Evolutionary conservation across 1,140 invertebrate species (phyloP), one percentile per base, ranked within the genome.

Genomic region (Tachypleus tridentatus): DNA sequence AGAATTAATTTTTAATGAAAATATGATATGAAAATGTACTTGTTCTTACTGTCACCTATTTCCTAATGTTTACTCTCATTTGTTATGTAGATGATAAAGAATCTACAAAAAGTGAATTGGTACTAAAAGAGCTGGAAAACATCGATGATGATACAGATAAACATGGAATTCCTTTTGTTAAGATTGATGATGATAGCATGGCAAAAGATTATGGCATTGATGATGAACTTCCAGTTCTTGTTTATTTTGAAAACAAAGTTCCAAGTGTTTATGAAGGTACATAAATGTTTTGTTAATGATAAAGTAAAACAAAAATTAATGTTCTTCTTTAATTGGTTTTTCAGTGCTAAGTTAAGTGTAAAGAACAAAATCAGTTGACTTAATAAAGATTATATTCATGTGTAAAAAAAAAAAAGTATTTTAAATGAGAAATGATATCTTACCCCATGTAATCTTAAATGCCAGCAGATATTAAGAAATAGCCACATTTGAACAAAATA

Each of bases 71-170:
- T 7, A 54, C 53, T n/a, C n/a, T n/a, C 3, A 1, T 1, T 54
- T n/a, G 7, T n/a, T 54, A 54, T 65, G 5, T 60, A 74, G 77
- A 78, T 69, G 76, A 78, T 63, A 70, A 69, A 47, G 73, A 77
- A 53, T 70, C 73, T 51, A 66, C 63, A 49, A 67, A 72, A 49
- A 74, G 70, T 29, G 66, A 68, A 50, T 58, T 70, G 56, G 69
- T 76, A 11, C 67, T 79, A 49, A 68, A 66, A 60, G 73, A 77
- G 61, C 58, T 79, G 58, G 78, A 79, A 70, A 77, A 78, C 63
- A 79, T 79, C 65, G 74, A 75, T 61, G 73, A 75, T 64, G 74
- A 75, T 51, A 65, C 68, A 49, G 74, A 75, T 62, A 64, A 69
- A 4, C 64, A 71, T 59, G 72, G 63, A 7, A 74, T 75, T 59